These are phyloP conservation scores for Carduelis carduelis DNA, from an alignment of 2,797 vertebrate species.

Conservation along the genomic window DNA sequence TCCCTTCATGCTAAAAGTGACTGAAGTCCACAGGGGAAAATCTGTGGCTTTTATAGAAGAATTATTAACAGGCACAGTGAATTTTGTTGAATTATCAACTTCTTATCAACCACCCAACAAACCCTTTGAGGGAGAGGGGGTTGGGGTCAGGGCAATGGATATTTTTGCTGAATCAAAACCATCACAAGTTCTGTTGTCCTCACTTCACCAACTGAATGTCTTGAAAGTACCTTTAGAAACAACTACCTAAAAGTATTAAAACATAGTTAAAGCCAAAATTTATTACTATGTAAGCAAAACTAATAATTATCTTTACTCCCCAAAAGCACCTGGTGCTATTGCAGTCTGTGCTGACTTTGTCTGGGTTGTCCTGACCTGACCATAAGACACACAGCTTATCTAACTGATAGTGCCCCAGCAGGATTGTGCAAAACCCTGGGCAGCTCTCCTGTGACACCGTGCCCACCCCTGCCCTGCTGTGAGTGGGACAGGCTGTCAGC, in stretches of 20 bases:
- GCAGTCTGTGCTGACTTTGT: not conserved
- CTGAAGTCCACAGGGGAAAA: not conserved
- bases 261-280: not conserved
- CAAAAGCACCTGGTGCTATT: not conserved
- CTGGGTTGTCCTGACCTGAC: constrained; percentile 56
- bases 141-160: not conserved
- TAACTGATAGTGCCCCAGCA: not conserved
- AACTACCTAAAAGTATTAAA: not conserved
- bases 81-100: constrained; percentile 58
- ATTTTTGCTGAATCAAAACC: not conserved
- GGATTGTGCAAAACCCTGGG: constrained; percentile 1
- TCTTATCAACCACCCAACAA: constrained; percentile 30
- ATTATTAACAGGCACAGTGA: constrained; percentile 11
- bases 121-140: not conserved
- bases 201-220: not conserved
- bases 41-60: constrained; percentile 58
- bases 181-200: not conserved
- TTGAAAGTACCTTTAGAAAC: not conserved
- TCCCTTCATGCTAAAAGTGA: constrained; percentile 65
- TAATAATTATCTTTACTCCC: not conserved
- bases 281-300: not conserved
- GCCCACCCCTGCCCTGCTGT: not conserved
- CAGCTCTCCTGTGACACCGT: not conserved
- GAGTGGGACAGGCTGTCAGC: not conserved
- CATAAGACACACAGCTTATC: constrained; percentile 35